Base-by-base conservation (phyloP, 2,888 invertebrate species). In the Synanthedon tipuliformis region DNA sequence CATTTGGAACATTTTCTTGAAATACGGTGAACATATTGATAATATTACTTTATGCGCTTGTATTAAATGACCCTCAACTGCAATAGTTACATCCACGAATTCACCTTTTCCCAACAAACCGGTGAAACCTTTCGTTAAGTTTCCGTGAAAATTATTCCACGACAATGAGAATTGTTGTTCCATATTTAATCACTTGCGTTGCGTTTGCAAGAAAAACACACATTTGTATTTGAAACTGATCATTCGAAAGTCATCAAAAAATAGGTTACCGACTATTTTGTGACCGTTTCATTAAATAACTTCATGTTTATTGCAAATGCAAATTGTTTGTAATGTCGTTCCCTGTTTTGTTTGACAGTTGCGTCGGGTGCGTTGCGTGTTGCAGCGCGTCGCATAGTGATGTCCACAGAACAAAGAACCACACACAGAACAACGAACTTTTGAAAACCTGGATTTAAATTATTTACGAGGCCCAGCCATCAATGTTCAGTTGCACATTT, bases 91-190 rank as follows among this genome's bases (percentile, higher is more conserved):
- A 72, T 90, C 90, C 34, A 90, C 90, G 57, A 90, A 87, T 68
- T 89, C 89, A 63, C 89, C 87, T 68, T 88, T 89, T 60, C 89
- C 88, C 57, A 90, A 75, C 68, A 90, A 78, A 67, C 88, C 88
- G 75, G 89, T 88, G 66, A 92, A 91, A 55, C 91, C 92, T 69
- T 89, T 89, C 63, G 91, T 89, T 65, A 92, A 86, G 72, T 92
- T 92, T 59, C 90, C 90, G 78, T 91, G 91, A 87, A 92, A 92
- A 81, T 92, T 92, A 73, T 92, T 92, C 92, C 92, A 92, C 73
- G 91, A 90, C 76, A 92, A 86, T 73, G 92, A 92, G 73, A 90
- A 91, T 78, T 91, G 90, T 80, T 90, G 90, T 74, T 89, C 89
- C 87, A 89, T 89, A 74, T 83, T 73, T 81, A 89, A 83, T 64